A percentile compares a stretch with the other conserved stretches of the same genome.
Evolutionary conservation across 1,140 invertebrate genomes (phyloP).

Genomic region (Luehdorfia chinensis): DNA sequence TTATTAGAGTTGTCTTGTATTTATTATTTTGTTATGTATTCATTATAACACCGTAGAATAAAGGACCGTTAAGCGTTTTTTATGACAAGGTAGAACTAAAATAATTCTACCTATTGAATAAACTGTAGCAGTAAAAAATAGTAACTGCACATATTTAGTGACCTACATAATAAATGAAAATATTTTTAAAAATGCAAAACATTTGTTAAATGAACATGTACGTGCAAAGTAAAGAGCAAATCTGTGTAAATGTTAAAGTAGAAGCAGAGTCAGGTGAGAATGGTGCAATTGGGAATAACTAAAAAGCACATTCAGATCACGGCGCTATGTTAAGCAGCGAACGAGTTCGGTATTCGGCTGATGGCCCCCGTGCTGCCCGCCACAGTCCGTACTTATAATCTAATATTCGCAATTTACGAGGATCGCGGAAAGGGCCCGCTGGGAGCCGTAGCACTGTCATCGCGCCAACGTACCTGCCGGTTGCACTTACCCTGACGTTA

Average conservation of each 20-base stretch:
- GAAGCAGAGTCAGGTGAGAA: constrained; percentile 27
- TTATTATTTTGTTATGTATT: neutral
- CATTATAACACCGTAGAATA: no score
- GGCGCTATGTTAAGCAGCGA: constrained; percentile 51
- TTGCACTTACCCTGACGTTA: constrained; percentile 49
- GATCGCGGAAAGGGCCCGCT: constrained; percentile 57
- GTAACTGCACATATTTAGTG: no score
- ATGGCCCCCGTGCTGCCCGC: constrained; percentile 58
- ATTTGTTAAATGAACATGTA: no score
- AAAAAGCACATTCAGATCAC: constrained; percentile 69
- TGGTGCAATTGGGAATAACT: constrained; percentile 51
- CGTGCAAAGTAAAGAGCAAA: constrained; percentile 8
- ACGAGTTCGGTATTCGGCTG: constrained; percentile 62
- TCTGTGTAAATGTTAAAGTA: constrained; percentile 22
- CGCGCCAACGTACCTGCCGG: constrained; percentile 51
- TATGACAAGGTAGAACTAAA: no score
- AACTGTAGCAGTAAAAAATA: no score
- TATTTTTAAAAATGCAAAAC: no score
- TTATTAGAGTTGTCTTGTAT: constrained; percentile 1
- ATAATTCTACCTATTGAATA: no score
- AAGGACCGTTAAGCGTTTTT: no score
- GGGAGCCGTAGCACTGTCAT: constrained; percentile 68
- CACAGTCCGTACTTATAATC: constrained; percentile 72
- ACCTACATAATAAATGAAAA: no score
- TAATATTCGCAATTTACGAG: constrained; percentile 76